Evolutionary conservation across 2,113 vertebrate species (phyloP).

Genomic region (Phodopus roborovskii): DNA sequence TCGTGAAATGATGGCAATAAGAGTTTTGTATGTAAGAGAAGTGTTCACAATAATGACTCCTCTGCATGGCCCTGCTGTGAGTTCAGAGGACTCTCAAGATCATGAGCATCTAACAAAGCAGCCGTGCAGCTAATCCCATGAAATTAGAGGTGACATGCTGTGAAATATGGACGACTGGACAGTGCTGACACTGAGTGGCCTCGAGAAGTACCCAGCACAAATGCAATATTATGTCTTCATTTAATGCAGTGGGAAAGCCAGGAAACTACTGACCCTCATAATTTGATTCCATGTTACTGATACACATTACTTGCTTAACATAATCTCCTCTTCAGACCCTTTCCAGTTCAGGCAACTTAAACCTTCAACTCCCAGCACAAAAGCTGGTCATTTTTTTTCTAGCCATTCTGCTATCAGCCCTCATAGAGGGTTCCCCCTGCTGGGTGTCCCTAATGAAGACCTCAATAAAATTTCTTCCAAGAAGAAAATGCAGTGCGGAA

Average conservation of each 20-base stretch:
- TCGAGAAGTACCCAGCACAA: background rate
- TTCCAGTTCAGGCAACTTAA: conserved; percentile 59
- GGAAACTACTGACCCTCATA: conserved; percentile 51
- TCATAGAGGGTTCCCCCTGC: conserved; percentile 39
- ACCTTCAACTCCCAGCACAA: conserved; percentile 58
- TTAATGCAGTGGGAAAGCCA: conserved; percentile 35
- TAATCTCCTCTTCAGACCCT: conserved; percentile 62
- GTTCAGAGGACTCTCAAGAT: conserved; percentile 59
- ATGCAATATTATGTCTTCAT: conserved; percentile 41
- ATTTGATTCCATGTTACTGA: conserved; percentile 59
- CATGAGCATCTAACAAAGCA: conserved; percentile 49
- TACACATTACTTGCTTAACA: conserved; percentile 52
- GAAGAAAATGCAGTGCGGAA: conserved; percentile 70
- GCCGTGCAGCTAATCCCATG: conserved; percentile 51
- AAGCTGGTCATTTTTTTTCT: conserved; percentile 23
- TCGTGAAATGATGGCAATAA: background rate
- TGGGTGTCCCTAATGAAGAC: conserved; percentile 64
- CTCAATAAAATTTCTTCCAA: conserved; percentile 59
- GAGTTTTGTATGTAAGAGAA: conserved; percentile 20
- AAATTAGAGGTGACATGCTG: conserved; percentile 65
- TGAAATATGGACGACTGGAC: background rate
- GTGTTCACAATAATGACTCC: background rate
- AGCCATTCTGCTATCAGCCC: conserved; percentile 40
- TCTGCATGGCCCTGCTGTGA: conserved; percentile 43
- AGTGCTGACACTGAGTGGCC: background rate